Conservation (phyloP, 2,113 vertebrate species). For the Rhagologus leucostigma region DNA sequence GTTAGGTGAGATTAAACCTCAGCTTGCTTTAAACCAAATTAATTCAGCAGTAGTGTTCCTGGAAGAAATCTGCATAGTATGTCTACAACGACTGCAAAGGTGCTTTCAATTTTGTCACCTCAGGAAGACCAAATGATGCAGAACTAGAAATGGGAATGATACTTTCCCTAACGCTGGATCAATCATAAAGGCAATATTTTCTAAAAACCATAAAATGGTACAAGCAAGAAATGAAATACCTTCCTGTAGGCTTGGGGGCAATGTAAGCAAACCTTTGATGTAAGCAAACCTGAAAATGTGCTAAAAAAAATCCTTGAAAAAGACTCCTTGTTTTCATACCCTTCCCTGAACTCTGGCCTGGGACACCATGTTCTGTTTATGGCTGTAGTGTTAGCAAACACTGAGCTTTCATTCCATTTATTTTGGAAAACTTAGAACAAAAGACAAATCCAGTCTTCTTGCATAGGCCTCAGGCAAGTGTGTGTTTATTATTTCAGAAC, state of each 20-base stretch:
- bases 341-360: neutral
- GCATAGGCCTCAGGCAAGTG: neutral
- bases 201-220: neutral
- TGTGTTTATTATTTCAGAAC: neutral
- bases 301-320: neutral
- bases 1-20: neutral
- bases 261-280: neutral
- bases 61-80: neutral
- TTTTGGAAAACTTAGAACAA: neutral
- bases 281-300: neutral
- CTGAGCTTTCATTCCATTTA: neutral
- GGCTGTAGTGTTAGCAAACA: neutral
- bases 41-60: neutral
- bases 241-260: neutral
- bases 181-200: neutral
- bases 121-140: neutral
- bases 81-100: neutral
- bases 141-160: neutral
- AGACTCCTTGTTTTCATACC: neutral
- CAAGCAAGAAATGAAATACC: neutral
- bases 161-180: neutral
- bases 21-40: neutral
- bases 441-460: neutral
- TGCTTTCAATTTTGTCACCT: neutral
- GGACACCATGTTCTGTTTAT: neutral